Conservation (phyloP, 2,113 vertebrate species). For the Malurus elegans region DNA sequence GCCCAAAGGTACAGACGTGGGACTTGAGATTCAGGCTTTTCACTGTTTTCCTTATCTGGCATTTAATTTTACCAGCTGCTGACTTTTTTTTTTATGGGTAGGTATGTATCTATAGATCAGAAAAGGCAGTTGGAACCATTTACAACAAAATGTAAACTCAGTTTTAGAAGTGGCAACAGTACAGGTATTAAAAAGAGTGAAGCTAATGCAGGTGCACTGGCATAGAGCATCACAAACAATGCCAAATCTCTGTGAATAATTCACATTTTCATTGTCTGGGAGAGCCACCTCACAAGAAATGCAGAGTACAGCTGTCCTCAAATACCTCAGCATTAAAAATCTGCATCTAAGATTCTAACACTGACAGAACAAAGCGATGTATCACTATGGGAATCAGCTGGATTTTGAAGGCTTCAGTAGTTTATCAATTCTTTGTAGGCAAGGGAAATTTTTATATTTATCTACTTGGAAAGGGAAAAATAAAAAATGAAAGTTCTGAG, state of each 20-base stretch:
- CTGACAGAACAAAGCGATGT: not conserved
- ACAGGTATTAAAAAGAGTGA: not conserved
- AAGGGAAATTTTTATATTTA: not conserved
- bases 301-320: not conserved
- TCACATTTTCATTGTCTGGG: not conserved
- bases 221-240: not conserved
- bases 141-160: not conserved
- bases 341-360: not conserved
- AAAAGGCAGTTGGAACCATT: not conserved
- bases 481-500: not conserved
- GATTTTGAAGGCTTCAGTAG: slow-evolving; percentile 2
- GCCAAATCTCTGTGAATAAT: not conserved
- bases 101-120: not conserved
- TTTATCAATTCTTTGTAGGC: not conserved
- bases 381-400: not conserved
- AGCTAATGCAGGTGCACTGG: not conserved
- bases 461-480: not conserved
- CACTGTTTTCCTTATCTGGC: not conserved
- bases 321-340: not conserved
- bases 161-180: not conserved
- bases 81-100: not conserved
- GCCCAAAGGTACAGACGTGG: not conserved
- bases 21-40: not conserved
- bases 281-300: not conserved
- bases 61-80: not conserved